Conservation (phyloP, 2,888 invertebrate genomes). For the Aleiodes testaceus region DNA sequence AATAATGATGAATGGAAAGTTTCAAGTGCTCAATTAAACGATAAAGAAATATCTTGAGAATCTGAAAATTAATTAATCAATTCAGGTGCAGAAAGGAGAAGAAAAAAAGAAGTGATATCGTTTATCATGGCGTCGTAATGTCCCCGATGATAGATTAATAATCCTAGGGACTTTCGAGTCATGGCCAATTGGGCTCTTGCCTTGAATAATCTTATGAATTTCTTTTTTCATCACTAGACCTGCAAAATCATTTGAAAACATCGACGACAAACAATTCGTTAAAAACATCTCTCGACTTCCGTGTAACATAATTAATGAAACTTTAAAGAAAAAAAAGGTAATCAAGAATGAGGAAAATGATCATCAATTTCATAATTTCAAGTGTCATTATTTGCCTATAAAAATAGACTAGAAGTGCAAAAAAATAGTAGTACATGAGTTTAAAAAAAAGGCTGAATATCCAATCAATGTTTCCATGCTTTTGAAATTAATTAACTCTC, state of each 20-base stretch:
- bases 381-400: conserved; percentile 22
- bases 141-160: conserved; percentile 20
- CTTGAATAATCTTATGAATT: neutral
- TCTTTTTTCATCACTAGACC: neutral
- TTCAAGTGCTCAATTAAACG: neutral
- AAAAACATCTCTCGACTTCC: neutral
- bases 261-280: neutral
- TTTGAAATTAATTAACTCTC: conserved; percentile 13
- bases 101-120: neutral
- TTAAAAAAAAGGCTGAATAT: neutral
- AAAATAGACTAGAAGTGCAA: conserved; percentile 5
- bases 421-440: neutral
- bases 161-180: neutral
- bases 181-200: conserved; percentile 1
- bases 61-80: conserved; percentile 4
- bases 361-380: conserved; percentile 9
- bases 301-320: conserved; percentile 1
- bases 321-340: neutral
- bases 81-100: neutral
- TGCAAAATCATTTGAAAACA: neutral
- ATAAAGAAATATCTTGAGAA: neutral
- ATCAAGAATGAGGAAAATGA: conserved; percentile 26
- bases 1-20: neutral
- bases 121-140: neutral
- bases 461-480: neutral